A percentile compares a stretch with the other conserved stretches of the same genome.
These are phyloP conservation scores for Neodiprion pinetum DNA, from an alignment of 1,140 invertebrate species.

Conservation along the genomic window DNA sequence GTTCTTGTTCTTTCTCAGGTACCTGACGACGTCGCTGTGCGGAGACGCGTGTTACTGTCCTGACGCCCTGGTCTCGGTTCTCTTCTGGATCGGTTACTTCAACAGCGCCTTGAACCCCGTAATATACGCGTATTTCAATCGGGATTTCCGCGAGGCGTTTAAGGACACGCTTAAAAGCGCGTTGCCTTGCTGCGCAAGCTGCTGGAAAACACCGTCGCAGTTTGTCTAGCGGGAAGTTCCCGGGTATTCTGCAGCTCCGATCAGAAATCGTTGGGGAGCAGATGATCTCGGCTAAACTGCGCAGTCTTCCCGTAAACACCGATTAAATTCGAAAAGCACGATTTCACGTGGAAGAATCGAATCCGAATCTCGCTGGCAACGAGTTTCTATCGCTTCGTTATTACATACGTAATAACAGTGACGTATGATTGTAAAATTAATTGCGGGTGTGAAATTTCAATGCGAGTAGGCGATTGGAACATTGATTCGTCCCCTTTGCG, in stretches of 20 bases:
- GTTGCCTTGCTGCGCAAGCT: conserved; percentile 75
- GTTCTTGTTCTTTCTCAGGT: conserved; percentile 70
- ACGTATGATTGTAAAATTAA: too few species aligned
- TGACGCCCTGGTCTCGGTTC: conserved; percentile 78
- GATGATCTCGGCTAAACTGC: background rate
- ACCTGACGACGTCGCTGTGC: conserved; percentile 86
- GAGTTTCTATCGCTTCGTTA: too few species aligned
- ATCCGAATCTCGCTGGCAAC: too few species aligned
- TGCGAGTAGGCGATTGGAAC: too few species aligned
- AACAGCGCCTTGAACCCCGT: conserved; percentile 97
- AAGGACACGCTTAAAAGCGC: conserved; percentile 89
- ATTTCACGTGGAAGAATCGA: too few species aligned
- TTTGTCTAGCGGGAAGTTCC: conserved; percentile 53
- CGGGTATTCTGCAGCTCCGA: background rate
- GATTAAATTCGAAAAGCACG: too few species aligned
- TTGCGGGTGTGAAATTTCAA: too few species aligned
- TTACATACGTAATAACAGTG: too few species aligned
- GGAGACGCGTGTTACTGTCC: conserved; percentile 82
- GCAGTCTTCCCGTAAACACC: too few species aligned
- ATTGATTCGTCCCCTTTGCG: too few species aligned
- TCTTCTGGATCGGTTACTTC: conserved; percentile 89
- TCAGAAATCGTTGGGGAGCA: background rate
- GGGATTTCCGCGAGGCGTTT: conserved; percentile 96
- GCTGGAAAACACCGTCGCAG: conserved; percentile 58
- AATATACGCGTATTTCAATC: conserved; percentile 98